A percentile compares a stretch with the other conserved stretches of the same genome.
These are phyloP conservation scores for Actinostola sp. DNA, from an alignment of 92 coral and sea anemone genomes.

Conservation along the genomic window DNA sequence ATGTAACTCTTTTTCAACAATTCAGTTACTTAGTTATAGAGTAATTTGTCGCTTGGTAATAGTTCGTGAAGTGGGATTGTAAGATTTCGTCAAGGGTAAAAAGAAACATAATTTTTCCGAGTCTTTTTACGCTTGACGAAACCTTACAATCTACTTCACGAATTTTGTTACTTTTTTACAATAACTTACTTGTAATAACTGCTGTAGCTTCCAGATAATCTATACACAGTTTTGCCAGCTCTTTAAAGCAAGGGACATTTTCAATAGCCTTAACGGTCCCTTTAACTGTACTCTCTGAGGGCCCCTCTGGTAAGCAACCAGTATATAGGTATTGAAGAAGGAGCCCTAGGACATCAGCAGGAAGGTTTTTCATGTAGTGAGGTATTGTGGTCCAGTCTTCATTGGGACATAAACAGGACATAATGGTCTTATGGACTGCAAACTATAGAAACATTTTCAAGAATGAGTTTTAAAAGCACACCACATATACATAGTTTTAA, in stretches of 20 bases:
- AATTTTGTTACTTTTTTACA: not conserved
- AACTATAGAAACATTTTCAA: conserved; percentile 38
- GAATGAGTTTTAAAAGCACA: not conserved
- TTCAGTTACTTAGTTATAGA: too few relatives aligned
- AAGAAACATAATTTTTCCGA: too few relatives aligned
- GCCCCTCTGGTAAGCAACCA: conserved; percentile 57
- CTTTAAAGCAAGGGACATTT: conserved; percentile 40
- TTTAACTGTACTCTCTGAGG: conserved; percentile 61
- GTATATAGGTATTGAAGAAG: conserved; percentile 71
- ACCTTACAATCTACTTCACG: too few relatives aligned
- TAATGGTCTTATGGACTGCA: conserved; percentile 71
- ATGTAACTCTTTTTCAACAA: too few relatives aligned
- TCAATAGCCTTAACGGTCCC: conserved; percentile 42
- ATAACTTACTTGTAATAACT: conserved; percentile 69
- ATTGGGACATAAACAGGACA: conserved; percentile 63
- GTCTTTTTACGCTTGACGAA: too few relatives aligned
- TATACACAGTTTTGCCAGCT: conserved; percentile 54
- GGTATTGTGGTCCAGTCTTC: conserved; percentile 69
- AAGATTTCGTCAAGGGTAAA: too few relatives aligned
- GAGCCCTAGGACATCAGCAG: conserved; percentile 56
- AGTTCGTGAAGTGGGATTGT: too few relatives aligned
- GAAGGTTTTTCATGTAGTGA: conserved; percentile 46
- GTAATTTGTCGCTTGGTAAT: too few relatives aligned
- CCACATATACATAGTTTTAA: too few relatives aligned
- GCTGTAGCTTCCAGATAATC: conserved; percentile 81